Base-by-base conservation (phyloP, 92 coral and sea anemone genomes). In the Pocillopora grandis region DNA sequence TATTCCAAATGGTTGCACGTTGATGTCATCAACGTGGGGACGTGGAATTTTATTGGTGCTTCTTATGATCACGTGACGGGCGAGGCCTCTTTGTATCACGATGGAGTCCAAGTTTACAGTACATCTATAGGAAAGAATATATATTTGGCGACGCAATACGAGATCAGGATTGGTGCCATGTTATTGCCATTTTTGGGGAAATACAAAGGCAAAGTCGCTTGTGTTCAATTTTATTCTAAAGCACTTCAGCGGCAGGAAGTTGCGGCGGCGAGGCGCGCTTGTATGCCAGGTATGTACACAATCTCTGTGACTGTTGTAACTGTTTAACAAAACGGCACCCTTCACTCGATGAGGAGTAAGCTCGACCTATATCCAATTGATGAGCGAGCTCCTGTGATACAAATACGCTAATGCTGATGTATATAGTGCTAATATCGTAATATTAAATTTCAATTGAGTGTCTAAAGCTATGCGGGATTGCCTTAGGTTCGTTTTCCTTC, bases 1-100 rank as follows among this genome's bases (percentile, higher is more conserved):
- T 23, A 20, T 8, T 63, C 95, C 20, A 1, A n/a, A 5, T 81
- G 87, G 76, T 21, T 84, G 31, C 56, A 37, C 9, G 78, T 76
- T 66, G 52, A 48, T 23, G 88, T 84, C 61, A 77, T 92, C 33
- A 84, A 76, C 33, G 21, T 89, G 56, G 80, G 65, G 6, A 76
- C 73, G 12, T 92, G 95, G 95, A 92, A 92, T 76, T 89, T 83
- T 74, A 84, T 89, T 68, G 95, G 95, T 33, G 90, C 89, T 18
- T 83, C 93, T 4, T 92, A 92, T 16, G 89, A 92, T 82, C 80
- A 86, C 81, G 71, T 66, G 66, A 87, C 85, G 57, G 93, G 90
- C 1, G 66, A 52, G 58, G 95, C 91, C 37, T 71, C 66, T 66
- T 82, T 92, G 76, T 92, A 88, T 86, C 91, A 92, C 17, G 89